Percentiles rank a stretch among this genome's conserved stretches.
These are phyloP conservation scores for Leptopilina clavipes DNA, from an alignment of 1,140 invertebrate genomes.

Conservation along the genomic window DNA sequence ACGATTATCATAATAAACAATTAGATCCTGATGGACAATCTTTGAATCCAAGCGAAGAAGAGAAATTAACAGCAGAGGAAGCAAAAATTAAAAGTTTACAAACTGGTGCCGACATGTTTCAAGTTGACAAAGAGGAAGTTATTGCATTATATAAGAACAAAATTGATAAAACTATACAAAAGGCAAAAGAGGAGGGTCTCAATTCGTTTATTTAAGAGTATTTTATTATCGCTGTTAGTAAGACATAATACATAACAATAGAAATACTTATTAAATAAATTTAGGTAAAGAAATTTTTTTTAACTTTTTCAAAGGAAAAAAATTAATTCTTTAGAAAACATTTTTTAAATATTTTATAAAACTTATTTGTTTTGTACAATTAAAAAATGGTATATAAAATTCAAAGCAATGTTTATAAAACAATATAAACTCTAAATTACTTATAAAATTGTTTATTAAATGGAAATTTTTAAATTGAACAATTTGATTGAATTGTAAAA, in stretches of 20 bases:
- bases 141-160: slow-evolving; percentile 42
- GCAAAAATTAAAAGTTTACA: slow-evolving; percentile 80
- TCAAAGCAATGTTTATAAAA: too few species aligned
- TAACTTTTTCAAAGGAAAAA: too few species aligned
- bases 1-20: slow-evolving; percentile 85
- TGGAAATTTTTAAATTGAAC: too few species aligned
- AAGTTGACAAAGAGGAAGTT: not conserved
- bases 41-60: slow-evolving; percentile 82
- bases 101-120: slow-evolving; percentile 88
- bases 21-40: slow-evolving; percentile 82
- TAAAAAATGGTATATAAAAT: too few species aligned
- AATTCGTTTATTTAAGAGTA: too few species aligned
- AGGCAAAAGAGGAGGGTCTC: slow-evolving; percentile 21
- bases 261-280: not conserved
- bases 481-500: too few species aligned
- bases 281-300: not conserved
- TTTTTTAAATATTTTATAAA: too few species aligned
- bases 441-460: too few species aligned
- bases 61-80: slow-evolving; percentile 82
- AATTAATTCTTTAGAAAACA: too few species aligned
- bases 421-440: too few species aligned
- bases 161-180: not conserved
- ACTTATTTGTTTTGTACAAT: too few species aligned
- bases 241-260: not conserved
- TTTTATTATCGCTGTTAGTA: not conserved